phyloP scores from a whole-genome alignment of 1,140 invertebrate genomes.

The Drosophila teissieri region DNA sequence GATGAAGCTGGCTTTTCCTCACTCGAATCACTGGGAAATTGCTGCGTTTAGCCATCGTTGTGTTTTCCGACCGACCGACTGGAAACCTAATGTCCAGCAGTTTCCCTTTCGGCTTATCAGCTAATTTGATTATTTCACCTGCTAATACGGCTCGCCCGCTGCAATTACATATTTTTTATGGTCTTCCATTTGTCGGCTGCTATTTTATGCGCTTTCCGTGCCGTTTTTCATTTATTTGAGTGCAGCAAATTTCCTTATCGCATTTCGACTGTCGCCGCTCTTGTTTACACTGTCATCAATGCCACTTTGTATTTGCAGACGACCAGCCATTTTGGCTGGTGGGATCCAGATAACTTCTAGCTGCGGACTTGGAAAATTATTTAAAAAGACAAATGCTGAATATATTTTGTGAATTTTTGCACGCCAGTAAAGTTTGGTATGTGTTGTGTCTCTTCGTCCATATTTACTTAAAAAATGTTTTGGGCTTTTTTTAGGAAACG shows the following conservation, averaged over 20 bases:
- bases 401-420: no score
- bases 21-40: conserved; percentile 65
- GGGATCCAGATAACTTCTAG: conserved; percentile 9
- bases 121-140: conserved; percentile 76
- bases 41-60: conserved; percentile 59
- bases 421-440: no score
- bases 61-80: conserved; percentile 37
- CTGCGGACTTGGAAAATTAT: not conserved
- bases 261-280: conserved; percentile 49
- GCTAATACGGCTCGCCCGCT: conserved; percentile 31
- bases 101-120: conserved; percentile 53
- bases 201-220: conserved; percentile 47
- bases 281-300: conserved; percentile 79
- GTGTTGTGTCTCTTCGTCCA: no score
- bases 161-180: conserved; percentile 60
- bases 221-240: conserved; percentile 60
- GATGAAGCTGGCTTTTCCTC: conserved; percentile 51
- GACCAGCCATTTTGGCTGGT: conserved; percentile 38
- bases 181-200: conserved; percentile 30
- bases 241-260: conserved; percentile 55
- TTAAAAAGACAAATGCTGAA: not conserved
- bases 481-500: no score
- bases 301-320: conserved; percentile 58
- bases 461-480: no score
- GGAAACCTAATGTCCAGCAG: conserved; percentile 34